Evolutionary conservation across 2,888 invertebrate genomes (phyloP).

Genomic region (Andrena trimmerana): DNA sequence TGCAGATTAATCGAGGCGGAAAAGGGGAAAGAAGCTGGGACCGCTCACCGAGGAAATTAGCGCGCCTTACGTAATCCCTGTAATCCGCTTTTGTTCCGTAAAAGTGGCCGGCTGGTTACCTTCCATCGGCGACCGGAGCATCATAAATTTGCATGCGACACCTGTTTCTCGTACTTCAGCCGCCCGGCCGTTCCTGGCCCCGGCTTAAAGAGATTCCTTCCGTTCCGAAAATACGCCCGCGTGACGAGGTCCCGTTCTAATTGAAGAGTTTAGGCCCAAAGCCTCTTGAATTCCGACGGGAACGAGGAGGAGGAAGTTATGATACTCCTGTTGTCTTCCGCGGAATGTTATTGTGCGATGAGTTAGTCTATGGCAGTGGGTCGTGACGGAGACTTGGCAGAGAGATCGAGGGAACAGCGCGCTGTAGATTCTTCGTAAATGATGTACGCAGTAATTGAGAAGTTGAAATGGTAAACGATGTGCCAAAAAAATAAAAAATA

Average conservation of each 20-base stretch:
- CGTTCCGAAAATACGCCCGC: slow-evolving; percentile 2
- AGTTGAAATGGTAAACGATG: too few relatives aligned
- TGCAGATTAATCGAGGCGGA: slow-evolving; percentile 4
- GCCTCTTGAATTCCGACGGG: too few relatives aligned
- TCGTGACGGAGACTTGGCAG: too few relatives aligned
- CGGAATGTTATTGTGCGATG: too few relatives aligned
- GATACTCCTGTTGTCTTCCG: too few relatives aligned
- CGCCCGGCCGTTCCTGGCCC: background rate
- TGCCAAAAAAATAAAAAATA: too few relatives aligned
- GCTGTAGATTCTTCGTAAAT: too few relatives aligned
- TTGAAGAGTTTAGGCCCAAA: background rate
- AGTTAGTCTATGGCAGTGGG: too few relatives aligned
- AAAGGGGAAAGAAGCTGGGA: background rate
- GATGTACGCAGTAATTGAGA: too few relatives aligned
- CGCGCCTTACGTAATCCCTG: slow-evolving; percentile 33
- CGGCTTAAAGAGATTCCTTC: slow-evolving; percentile 3
- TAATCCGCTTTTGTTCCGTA: slow-evolving; percentile 35
- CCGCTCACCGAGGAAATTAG: slow-evolving; percentile 22
- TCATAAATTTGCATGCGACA: slow-evolving; percentile 29
- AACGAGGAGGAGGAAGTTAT: too few relatives aligned
- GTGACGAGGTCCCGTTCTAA: slow-evolving; percentile 2
- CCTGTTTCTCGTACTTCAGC: slow-evolving; percentile 34
- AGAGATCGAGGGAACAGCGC: too few relatives aligned
- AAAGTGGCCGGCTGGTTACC: slow-evolving; percentile 28
- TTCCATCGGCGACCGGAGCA: background rate